Conservation (phyloP, 2,888 invertebrate species). For the Stenodera caucasica region DNA sequence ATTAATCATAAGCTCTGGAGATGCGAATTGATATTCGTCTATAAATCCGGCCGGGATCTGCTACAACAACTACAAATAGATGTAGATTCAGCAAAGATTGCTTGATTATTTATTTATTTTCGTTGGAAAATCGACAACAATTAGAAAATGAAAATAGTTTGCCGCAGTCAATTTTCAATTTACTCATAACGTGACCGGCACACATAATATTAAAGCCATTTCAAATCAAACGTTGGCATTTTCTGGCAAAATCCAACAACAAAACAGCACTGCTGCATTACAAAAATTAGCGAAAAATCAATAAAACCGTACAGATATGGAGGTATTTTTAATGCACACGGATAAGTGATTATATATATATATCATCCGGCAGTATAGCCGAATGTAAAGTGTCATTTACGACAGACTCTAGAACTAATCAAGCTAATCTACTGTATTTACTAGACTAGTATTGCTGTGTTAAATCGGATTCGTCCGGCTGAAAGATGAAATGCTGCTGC, state of each 20-base stretch:
- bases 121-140: background rate
- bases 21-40: background rate
- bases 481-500: constrained; percentile 39
- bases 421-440: constrained; percentile 52
- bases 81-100: too few relatives aligned
- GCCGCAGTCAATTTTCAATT: constrained; percentile 1
- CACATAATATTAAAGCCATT: background rate
- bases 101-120: too few relatives aligned
- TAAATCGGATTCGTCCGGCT: constrained; percentile 44
- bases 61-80: background rate
- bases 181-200: constrained; percentile 5
- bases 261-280: background rate
- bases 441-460: constrained; percentile 46
- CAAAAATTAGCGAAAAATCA: background rate
- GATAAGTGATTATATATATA: constrained; percentile 25
- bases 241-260: too few relatives aligned
- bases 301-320: too few relatives aligned
- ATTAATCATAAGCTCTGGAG: background rate
- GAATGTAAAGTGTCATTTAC: constrained; percentile 35
- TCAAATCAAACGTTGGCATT: background rate
- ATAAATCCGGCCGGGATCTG: background rate
- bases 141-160: background rate
- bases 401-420: constrained; percentile 49
- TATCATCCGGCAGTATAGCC: constrained; percentile 33
- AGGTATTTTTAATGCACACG: background rate